These are phyloP conservation scores for Charaxes varanes DNA, from an alignment of 1,140 invertebrate genomes.

Conservation along the genomic window DNA sequence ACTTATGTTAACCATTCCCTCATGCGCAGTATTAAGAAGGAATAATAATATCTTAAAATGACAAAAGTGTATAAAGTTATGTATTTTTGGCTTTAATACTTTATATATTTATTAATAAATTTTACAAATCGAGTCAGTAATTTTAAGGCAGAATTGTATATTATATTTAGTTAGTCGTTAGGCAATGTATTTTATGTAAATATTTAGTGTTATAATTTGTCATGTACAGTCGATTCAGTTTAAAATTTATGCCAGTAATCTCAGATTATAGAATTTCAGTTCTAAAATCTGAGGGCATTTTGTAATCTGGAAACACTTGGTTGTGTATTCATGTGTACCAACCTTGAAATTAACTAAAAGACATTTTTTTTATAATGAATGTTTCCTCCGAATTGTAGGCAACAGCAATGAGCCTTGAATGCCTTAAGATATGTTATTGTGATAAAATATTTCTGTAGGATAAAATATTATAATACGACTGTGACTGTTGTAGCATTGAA, in stretches of 20 bases:
- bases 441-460: slow-evolving; percentile 7
- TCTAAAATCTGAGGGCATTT: slow-evolving; percentile 3
- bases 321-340: not conserved
- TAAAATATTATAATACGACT: not conserved
- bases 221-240: slow-evolving; percentile 17
- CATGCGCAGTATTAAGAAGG: slow-evolving; percentile 42
- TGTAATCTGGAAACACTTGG: not conserved
- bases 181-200: slow-evolving; percentile 42
- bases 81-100: slow-evolving; percentile 60
- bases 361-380: not conserved
- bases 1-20: slow-evolving; percentile 41
- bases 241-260: not conserved
- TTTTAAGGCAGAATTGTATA: slow-evolving; percentile 62
- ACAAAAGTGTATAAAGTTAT: slow-evolving; percentile 27
- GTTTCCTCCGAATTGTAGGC: not conserved
- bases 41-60: slow-evolving; percentile 22
- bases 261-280: too few relatives aligned
- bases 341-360: not conserved
- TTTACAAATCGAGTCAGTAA: slow-evolving; percentile 62
- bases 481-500: slow-evolving; percentile 2
- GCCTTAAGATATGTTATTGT: slow-evolving; percentile 5
- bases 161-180: slow-evolving; percentile 43
- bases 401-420: not conserved
- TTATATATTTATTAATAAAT: slow-evolving; percentile 59
- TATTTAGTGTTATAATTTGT: slow-evolving; percentile 24